Percentiles rank a stretch among this genome's conserved stretches.
Evolutionary conservation across 1,140 invertebrate species (phyloP).

Genomic region (Zaprionus lachaisei): DNA sequence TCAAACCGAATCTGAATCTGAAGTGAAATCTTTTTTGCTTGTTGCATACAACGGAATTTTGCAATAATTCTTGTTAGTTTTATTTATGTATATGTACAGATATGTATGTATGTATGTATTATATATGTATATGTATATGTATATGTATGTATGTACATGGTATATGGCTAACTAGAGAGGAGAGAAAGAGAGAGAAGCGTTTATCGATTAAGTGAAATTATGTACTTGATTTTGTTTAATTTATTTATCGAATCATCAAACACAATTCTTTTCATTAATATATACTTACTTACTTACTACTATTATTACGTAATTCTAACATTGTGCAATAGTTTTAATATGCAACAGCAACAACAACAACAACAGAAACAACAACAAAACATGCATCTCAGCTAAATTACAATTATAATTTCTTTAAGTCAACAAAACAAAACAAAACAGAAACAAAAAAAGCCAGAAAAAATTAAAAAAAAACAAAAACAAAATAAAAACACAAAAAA

Average conservation of each 20-base stretch:
- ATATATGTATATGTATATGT: too few species aligned
- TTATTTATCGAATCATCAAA: conserved; percentile 46
- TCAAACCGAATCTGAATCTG: neutral
- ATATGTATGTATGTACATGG: conserved; percentile 33
- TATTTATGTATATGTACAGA: conserved; percentile 23
- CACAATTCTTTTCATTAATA: conserved; percentile 55
- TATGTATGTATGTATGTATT: conserved; percentile 12
- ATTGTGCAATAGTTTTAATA: conserved; percentile 80
- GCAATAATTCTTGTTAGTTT: conserved; percentile 41
- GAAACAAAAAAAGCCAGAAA: conserved; percentile 12
- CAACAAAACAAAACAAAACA: conserved; percentile 21
- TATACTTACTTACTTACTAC: conserved; percentile 4
- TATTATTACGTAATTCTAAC: conserved; percentile 73
- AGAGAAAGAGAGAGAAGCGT: neutral
- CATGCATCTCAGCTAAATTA: conserved; percentile 70
- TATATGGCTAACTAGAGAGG: conserved; percentile 21
- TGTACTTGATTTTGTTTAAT: conserved; percentile 64
- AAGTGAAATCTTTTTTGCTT: conserved; percentile 19
- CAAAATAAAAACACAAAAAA: conserved; percentile 12
- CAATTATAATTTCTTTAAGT: conserved; percentile 69
- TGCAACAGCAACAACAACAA: conserved; percentile 55
- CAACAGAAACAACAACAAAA: conserved; percentile 58
- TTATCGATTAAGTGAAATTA: conserved; percentile 55
- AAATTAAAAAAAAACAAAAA: conserved; percentile 23
- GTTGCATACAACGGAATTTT: conserved; percentile 32